These are phyloP conservation scores for Marronus borbonicus DNA, from an alignment of 2,888 invertebrate genomes.

Conservation along the genomic window DNA sequence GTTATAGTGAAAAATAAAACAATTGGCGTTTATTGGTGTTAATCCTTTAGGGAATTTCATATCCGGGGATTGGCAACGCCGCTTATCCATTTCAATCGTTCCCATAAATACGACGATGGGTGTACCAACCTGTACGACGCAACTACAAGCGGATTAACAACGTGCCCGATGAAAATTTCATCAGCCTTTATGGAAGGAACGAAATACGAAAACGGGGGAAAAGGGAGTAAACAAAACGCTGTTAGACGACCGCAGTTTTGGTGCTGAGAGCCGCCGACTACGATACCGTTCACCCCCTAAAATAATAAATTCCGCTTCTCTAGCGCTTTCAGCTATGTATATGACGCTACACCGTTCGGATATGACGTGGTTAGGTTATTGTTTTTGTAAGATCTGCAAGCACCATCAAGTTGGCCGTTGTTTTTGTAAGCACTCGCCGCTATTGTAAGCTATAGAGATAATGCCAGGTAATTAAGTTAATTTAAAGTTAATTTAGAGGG, in stretches of 20 bases:
- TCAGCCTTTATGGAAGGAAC: constrained; percentile 7
- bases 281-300: background rate
- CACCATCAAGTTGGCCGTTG: background rate
- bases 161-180: constrained; percentile 11
- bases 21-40: too few species aligned
- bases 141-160: constrained; percentile 4
- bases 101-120: background rate
- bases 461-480: background rate
- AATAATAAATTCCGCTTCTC: constrained; percentile 7
- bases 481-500: background rate
- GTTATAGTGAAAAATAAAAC: too few species aligned
- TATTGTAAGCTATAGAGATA: background rate
- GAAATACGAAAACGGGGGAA: constrained; percentile 3
- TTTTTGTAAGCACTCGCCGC: background rate
- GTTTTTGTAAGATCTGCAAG: too few species aligned
- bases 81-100: background rate
- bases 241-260: background rate
- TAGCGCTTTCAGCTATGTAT: too few species aligned
- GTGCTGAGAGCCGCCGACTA: background rate
- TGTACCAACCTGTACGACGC: background rate
- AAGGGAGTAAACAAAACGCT: background rate
- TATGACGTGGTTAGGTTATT: too few species aligned
- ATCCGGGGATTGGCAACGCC: too few species aligned
- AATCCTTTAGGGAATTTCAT: too few species aligned
- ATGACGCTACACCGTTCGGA: background rate